Conservation (phyloP, 2,888 invertebrate species). For the Oasisia sp. region DNA sequence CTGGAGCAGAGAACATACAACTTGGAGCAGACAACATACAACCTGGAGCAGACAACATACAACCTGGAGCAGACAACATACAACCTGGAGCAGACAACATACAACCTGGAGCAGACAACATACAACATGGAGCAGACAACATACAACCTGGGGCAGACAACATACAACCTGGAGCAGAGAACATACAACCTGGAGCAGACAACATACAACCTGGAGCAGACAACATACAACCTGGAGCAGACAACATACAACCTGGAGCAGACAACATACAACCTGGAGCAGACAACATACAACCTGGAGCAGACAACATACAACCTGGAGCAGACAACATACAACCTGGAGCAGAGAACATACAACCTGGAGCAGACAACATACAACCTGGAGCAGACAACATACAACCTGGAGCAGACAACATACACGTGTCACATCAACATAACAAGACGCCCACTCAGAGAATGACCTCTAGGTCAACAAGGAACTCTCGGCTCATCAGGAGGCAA, state of each 20-base stretch:
- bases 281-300: constrained; percentile 32
- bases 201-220: constrained; percentile 32
- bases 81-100: constrained; percentile 30
- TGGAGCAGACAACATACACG: constrained; percentile 40
- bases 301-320: constrained; percentile 32
- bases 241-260: constrained; percentile 32
- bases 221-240: constrained; percentile 32
- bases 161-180: no score
- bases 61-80: constrained; percentile 32
- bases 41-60: constrained; percentile 32
- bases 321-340: constrained; percentile 33
- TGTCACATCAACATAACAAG: neutral
- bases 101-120: constrained; percentile 32
- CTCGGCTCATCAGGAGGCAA: no score
- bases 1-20: no score
- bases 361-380: constrained; percentile 32
- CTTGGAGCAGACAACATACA: constrained; percentile 32
- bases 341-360: no score
- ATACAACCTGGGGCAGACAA: constrained; percentile 32
- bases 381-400: constrained; percentile 47
- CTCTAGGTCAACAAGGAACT: no score
- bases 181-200: no score
- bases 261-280: constrained; percentile 32
- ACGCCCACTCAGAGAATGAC: no score
- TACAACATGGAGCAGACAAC: constrained; percentile 31